Base-by-base conservation (phyloP, 2,797 vertebrate genomes). In the Sebastes minor region DNA sequence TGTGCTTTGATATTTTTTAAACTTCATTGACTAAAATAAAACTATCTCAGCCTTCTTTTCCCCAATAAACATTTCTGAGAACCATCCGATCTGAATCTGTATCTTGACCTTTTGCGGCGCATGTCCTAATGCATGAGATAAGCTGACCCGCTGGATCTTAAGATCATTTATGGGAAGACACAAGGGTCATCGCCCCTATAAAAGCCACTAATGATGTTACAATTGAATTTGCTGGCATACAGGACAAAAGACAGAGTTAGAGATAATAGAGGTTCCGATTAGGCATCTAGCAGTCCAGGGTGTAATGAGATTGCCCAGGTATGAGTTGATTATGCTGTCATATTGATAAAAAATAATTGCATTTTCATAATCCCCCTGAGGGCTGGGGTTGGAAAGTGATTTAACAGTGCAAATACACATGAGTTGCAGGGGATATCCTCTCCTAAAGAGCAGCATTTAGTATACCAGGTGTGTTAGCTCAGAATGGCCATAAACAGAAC, bases 291-390 rank as follows among this genome's bases (percentile, higher is more conserved):
- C 78, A 73, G 75, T 89, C 87, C 22, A 33, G 65, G 63, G 32
- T 72, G 8, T 93, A 87, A 92, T 92, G 88, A 89, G 86, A 91
- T 92, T 90, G 80, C 60, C 52, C 8, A 69, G 80, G 80, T 89
- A 88, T 90, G 87, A 92, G 83, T 94, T 91, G 89, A 92, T 92
- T 94, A 93, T 69, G 69, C 86, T 77, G 90, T 89, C 74, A 80
- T 89, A 92, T 88, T 91, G 87, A 90, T 91, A 84, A 80, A 90
- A 86, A 86, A 87, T 86, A 92, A 94, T 93, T 91, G 82, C 70
- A 70, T 94, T 88, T 90, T 79, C 30, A 76, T 92, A 88, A 91
- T 92, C 76, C 86, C 81, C 76, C 14, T 49, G 68, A 85, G 84
- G 70, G 32, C 28, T 78, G 28, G 84, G 76, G 82, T 81, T 82